A percentile compares a stretch with the other conserved stretches of the same genome.
Conservation (phyloP, 2,113 vertebrate genomes). For the Prochilodus magdalenae region DNA sequence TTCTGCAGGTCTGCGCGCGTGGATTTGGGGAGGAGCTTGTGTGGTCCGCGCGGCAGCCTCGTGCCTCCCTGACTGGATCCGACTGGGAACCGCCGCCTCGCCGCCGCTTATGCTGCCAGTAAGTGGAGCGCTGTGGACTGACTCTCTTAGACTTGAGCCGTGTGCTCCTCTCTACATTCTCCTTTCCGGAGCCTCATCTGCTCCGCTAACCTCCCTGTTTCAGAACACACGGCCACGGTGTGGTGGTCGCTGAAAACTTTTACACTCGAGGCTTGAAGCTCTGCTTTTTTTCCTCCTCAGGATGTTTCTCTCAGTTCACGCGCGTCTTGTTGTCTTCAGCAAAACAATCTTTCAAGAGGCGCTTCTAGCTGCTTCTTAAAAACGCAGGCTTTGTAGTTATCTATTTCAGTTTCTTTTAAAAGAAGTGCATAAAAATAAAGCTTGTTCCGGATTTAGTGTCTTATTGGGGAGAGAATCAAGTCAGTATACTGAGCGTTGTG, state of each 20-base stretch:
- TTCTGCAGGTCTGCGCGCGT: conserved; percentile 61
- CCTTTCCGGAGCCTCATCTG: conserved; percentile 4
- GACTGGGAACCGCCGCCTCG: conserved; percentile 55
- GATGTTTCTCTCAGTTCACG: background rate
- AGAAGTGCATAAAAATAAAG: background rate
- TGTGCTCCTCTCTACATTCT: conserved; percentile 43
- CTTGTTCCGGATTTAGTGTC: background rate
- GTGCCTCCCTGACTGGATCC: conserved; percentile 62
- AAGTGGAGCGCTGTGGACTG: conserved; percentile 67
- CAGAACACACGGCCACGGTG: background rate
- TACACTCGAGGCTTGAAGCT: background rate
- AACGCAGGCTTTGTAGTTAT: background rate
- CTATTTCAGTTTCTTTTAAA: background rate
- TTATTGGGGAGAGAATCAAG: background rate
- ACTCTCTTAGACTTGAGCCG: conserved; percentile 27
- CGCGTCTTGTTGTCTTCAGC: background rate
- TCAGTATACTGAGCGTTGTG: background rate
- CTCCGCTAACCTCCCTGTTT: background rate
- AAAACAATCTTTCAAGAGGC: background rate
- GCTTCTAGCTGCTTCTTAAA: background rate
- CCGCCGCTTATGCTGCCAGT: conserved; percentile 66
- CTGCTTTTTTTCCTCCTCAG: background rate
- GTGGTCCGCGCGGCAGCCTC: conserved; percentile 51
- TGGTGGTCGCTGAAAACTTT: conserved; percentile 11
- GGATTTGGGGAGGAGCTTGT: conserved; percentile 60